A percentile compares a stretch with the other conserved stretches of the same genome.
Evolutionary conservation across 1,140 invertebrate species (phyloP).

Genomic region (Scaptomyza hsui): DNA sequence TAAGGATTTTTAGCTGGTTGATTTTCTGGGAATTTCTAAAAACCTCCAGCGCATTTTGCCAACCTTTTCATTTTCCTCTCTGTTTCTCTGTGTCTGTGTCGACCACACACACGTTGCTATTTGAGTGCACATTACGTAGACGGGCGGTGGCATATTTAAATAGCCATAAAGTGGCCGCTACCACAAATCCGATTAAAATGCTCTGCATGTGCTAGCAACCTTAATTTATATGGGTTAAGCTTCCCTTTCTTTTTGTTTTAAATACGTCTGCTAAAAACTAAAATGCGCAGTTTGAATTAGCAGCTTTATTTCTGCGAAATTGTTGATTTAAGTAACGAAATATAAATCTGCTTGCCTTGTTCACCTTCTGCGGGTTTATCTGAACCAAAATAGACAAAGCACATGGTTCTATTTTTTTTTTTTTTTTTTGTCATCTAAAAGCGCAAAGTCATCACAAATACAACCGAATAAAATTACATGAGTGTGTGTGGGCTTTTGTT

Average conservation of each 20-base stretch:
- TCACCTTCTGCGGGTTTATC: background rate
- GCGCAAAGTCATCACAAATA: slow-evolving; percentile 71
- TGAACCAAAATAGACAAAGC: slow-evolving; percentile 21
- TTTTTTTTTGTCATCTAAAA: slow-evolving; percentile 47
- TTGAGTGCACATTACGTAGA: background rate
- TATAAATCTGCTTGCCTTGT: slow-evolving; percentile 49
- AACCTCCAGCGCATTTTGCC: too few species aligned
- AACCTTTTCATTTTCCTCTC: background rate
- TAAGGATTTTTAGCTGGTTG: background rate
- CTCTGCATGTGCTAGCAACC: slow-evolving; percentile 6
- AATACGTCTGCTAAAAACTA: slow-evolving; percentile 7
- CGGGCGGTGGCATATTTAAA: slow-evolving; percentile 10
- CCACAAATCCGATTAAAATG: slow-evolving; percentile 10
- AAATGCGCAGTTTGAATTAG: slow-evolving; percentile 9
- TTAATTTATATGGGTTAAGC: too few species aligned
- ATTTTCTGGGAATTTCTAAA: background rate
- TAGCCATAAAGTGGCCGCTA: slow-evolving; percentile 4
- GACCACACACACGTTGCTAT: background rate
- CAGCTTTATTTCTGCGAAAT: slow-evolving; percentile 22
- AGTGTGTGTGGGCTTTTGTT: too few species aligned
- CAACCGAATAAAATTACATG: slow-evolving; percentile 27
- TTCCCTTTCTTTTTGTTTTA: background rate
- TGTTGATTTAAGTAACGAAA: slow-evolving; percentile 54
- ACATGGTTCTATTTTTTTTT: slow-evolving; percentile 27
- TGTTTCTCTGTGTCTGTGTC: background rate